Percentiles rank a stretch among this genome's conserved stretches.
Conservation (phyloP, 1,140 invertebrate species). For the Leptestheria dahalacensis region DNA sequence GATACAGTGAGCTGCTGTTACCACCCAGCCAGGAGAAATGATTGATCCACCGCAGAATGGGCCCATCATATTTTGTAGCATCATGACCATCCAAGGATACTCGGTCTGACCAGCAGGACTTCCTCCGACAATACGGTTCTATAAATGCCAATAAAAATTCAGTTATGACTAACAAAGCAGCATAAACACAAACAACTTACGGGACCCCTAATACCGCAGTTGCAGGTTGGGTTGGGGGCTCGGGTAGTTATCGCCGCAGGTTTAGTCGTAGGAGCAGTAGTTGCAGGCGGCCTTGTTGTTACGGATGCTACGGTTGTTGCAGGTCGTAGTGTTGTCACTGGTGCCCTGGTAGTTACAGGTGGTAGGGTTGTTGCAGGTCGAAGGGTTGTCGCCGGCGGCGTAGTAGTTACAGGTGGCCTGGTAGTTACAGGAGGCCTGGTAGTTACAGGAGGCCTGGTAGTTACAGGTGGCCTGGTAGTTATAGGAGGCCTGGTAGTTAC, state of each 20-base stretch:
- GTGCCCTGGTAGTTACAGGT: no score
- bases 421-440: no score
- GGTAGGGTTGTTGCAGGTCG: neutral
- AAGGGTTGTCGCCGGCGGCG: neutral
- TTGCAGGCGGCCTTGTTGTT: no score
- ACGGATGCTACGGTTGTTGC: no score
- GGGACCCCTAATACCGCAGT: neutral
- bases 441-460: no score
- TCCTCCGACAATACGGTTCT: conserved; percentile 10
- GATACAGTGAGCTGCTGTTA: conserved; percentile 53
- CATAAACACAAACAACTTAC: neutral
- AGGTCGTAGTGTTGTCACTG: no score
- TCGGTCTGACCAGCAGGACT: neutral
- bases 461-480: no score
- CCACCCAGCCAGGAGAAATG: conserved; percentile 38
- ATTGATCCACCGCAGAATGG: conserved; percentile 47
- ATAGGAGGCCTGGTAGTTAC: no score
- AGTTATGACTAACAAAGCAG: neutral
- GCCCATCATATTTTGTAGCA: neutral
- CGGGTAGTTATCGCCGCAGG: neutral
- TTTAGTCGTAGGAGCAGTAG: no score
- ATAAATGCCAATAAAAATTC: neutral
- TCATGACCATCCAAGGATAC: conserved; percentile 3
- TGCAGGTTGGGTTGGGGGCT: neutral
- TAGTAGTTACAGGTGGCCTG: neutral